A percentile compares a stretch with the other conserved stretches of the same genome.
Conservation (phyloP, 2,113 vertebrate species). For the Psophia crepitans region DNA sequence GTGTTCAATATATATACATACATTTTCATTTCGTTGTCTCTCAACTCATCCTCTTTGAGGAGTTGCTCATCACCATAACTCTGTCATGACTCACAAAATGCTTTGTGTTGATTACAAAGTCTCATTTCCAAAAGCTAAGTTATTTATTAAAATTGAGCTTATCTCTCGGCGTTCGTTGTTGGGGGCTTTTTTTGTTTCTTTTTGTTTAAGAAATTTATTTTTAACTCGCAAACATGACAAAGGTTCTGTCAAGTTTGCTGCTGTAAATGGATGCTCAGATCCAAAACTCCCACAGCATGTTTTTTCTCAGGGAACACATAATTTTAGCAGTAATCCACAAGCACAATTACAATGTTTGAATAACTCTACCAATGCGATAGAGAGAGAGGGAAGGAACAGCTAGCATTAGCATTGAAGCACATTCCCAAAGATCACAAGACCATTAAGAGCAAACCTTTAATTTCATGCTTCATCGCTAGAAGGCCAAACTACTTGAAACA, state of each 20-base stretch:
- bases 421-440: conserved; percentile 15
- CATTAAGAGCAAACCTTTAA: background rate
- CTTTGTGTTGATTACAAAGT: background rate
- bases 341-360: background rate
- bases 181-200: background rate
- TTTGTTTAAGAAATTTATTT: background rate
- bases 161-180: background rate
- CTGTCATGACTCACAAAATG: background rate
- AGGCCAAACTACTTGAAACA: background rate
- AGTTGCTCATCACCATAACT: background rate
- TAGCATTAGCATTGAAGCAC: background rate
- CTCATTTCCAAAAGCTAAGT: background rate
- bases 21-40: background rate
- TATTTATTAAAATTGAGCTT: background rate
- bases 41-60: background rate
- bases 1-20: background rate
- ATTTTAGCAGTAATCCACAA: background rate
- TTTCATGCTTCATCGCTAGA: conserved; percentile 7
- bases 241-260: background rate
- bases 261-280: background rate
- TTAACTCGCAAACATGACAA: background rate
- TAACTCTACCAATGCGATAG: background rate
- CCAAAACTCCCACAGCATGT: background rate
- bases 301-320: background rate
- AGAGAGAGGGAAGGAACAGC: background rate